A percentile compares a stretch with the other conserved stretches of the same genome.
phyloP scores from a whole-genome alignment of 2,888 invertebrate species.

The Timandra comae region DNA sequence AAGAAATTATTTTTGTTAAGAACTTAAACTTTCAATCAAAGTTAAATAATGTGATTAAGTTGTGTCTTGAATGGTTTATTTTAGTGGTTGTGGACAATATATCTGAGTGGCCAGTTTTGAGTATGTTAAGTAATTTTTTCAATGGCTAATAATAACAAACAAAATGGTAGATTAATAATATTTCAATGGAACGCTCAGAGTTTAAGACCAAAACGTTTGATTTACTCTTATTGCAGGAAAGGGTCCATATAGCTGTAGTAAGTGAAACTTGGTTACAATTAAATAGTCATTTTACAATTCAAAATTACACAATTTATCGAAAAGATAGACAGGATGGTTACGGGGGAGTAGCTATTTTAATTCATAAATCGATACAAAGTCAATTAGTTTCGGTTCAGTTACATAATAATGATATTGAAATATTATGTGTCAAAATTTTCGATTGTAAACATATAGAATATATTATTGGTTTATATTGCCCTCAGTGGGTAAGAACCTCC shows the following conservation, averaged over 20 bases:
- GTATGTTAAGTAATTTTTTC: constrained; percentile 8
- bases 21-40: constrained; percentile 1
- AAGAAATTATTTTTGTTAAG: neutral
- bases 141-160: too few species aligned
- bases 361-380: constrained; percentile 19
- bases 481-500: constrained; percentile 1
- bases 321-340: constrained; percentile 19
- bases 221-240: constrained; percentile 15
- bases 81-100: constrained; percentile 3
- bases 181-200: constrained; percentile 28
- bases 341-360: constrained; percentile 24
- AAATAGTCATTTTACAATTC: constrained; percentile 11
- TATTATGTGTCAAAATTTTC: constrained; percentile 1
- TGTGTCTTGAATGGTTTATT: constrained; percentile 6
- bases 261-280: constrained; percentile 24
- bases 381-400: neutral
- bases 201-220: constrained; percentile 22
- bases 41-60: constrained; percentile 3
- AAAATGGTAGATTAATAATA: constrained; percentile 6
- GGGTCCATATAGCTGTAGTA: constrained; percentile 21
- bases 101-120: constrained; percentile 1
- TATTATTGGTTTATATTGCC: constrained; percentile 3
- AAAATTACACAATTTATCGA: constrained; percentile 18
- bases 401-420: neutral
- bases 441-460: constrained; percentile 3